Percentiles rank a stretch among this genome's conserved stretches.
Conservation (phyloP, 2,888 invertebrate species). For the Drosophila aldrichi region DNA sequence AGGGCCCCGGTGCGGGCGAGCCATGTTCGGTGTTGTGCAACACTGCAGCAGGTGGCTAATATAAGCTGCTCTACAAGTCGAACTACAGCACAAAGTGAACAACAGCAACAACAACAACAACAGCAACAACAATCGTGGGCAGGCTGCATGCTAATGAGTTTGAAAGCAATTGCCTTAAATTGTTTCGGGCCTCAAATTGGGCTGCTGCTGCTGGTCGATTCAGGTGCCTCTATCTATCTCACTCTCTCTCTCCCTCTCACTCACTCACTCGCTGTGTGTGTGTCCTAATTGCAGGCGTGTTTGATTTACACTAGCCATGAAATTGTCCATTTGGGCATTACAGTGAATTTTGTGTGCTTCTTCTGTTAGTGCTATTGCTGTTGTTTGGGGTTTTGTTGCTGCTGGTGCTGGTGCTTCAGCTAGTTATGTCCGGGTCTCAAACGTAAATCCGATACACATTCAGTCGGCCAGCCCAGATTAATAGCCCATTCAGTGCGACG, state of each 20-base stretch:
- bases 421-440: constrained; percentile 30
- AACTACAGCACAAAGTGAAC: constrained; percentile 44
- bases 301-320: constrained; percentile 77
- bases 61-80: constrained; percentile 45
- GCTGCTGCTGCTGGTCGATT: constrained; percentile 15
- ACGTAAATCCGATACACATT: constrained; percentile 66
- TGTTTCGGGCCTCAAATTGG: constrained; percentile 55
- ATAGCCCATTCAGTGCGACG: constrained; percentile 58
- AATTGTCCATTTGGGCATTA: constrained; percentile 75
- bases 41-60: constrained; percentile 41
- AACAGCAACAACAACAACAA: constrained; percentile 22
- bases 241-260: background rate
- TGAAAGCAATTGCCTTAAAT: constrained; percentile 68
- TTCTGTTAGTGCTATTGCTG: background rate
- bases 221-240: constrained; percentile 13
- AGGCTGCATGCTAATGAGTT: constrained; percentile 75
- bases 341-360: constrained; percentile 57
- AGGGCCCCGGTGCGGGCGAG: background rate
- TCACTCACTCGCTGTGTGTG: background rate
- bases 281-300: constrained; percentile 75
- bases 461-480: constrained; percentile 57
- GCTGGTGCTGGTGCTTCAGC: background rate
- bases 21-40: constrained; percentile 18
- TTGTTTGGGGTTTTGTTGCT: too few relatives aligned
- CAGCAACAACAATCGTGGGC: constrained; percentile 5